Evolutionary conservation across 2,888 invertebrate genomes (phyloP).

Genomic region (Lycaena phlaeas): DNA sequence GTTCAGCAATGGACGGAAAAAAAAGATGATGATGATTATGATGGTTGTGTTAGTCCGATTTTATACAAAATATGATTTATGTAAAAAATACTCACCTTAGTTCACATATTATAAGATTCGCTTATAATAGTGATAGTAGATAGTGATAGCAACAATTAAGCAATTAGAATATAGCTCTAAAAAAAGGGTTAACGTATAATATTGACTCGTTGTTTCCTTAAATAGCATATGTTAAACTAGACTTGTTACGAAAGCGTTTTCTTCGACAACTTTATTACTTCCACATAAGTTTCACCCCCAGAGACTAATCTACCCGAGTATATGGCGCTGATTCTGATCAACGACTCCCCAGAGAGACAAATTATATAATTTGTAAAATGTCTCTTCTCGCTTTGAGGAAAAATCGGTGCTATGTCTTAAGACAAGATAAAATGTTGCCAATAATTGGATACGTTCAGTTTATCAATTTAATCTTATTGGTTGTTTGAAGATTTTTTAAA

Average conservation of each 20-base stretch:
- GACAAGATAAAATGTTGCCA: constrained; percentile 11
- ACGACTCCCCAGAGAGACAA: constrained; percentile 41
- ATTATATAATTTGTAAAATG: constrained; percentile 53
- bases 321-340: constrained; percentile 33
- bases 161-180: too few species aligned
- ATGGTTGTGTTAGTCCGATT: too few species aligned
- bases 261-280: constrained; percentile 5
- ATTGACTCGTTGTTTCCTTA: too few species aligned
- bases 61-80: too few species aligned
- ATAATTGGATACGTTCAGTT: constrained; percentile 8
- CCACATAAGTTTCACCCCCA: constrained; percentile 11
- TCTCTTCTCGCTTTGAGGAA: constrained; percentile 30
- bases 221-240: too few species aligned
- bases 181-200: too few species aligned
- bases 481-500: not conserved
- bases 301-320: constrained; percentile 21
- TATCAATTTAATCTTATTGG: constrained; percentile 8
- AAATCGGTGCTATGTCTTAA: constrained; percentile 31
- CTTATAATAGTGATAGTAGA: too few species aligned
- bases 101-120: too few species aligned
- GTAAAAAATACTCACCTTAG: too few species aligned
- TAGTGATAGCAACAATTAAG: not conserved
- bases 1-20: too few species aligned
- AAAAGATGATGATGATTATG: too few species aligned
- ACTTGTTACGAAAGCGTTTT: not conserved